Base-by-base conservation (phyloP, 1,140 invertebrate genomes). In the Cotesia vestalis region DNA sequence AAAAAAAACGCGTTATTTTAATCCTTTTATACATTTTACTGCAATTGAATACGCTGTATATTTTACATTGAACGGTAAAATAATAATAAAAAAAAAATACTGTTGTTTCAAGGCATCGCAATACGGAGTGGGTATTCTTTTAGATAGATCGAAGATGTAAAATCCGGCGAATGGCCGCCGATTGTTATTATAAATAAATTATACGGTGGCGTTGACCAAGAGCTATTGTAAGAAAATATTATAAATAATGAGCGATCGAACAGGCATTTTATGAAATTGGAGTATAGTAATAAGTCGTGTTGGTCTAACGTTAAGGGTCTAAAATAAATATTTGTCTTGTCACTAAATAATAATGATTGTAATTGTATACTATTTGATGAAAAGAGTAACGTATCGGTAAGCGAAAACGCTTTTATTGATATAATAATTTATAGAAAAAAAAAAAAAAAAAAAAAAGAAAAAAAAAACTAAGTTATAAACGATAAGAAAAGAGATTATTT, bases 231-330 rank as follows among this genome's bases (percentile, higher is more conserved):
- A 55, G 12, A 55, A 55, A 55, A 14, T n/a, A 55, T 14, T 17
- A 17, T 27, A n/a, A 17, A 55, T 55, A 11, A 6, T 53, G 17
- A 27, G 8, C 20, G 52, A 53, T 64, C 14, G 11, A 53, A 52
- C 40, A 46, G 46, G 5, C n/a, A 17, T 27, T 52, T 66, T 53
- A 53, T 34, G 52, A 34, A 53, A 66, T 51, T 66, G 46, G 34
- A 64, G 51, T 20, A 53, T 53, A 40, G 6, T 6, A 38, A 38
- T 38, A 63, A 59, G 34, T 36, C 27, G 71, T 67, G 55, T 66
- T 73, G 71, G 64, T 67, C 40, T 67, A 73, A 73, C 55, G 34
- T 34, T 73, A 73, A 73, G 64, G 71, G 71, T 72, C 40, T 57
- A 72, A 55, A 55, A 17, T 14, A 14, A 72, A 17, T 8, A 52